Evolutionary conservation across 1,140 invertebrate genomes (phyloP).

Genomic region (Diachasmimorpha longicaudata): DNA sequence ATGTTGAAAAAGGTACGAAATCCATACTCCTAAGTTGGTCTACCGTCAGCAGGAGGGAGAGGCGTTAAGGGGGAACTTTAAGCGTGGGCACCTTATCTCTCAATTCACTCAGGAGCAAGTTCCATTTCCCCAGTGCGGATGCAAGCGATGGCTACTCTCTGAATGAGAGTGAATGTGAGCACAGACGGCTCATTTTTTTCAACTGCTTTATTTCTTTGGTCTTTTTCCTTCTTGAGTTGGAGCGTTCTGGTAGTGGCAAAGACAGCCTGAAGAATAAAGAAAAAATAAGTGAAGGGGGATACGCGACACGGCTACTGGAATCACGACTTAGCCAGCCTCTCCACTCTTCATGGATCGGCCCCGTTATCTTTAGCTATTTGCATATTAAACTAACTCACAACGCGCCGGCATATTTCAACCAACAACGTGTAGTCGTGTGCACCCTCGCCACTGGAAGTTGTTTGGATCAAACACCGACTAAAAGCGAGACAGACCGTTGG

Average conservation of each 20-base stretch:
- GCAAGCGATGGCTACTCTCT: neutral
- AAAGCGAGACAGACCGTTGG: neutral
- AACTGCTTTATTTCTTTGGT: slow-evolving; percentile 14
- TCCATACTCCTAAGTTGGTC: neutral
- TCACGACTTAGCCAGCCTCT: slow-evolving; percentile 59
- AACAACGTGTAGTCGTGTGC: slow-evolving; percentile 22
- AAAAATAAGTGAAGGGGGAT: neutral
- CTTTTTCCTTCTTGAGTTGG: slow-evolving; percentile 10
- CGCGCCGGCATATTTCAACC: slow-evolving; percentile 58
- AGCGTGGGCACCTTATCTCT: slow-evolving; percentile 56
- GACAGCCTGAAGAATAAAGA: neutral
- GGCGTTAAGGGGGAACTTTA: slow-evolving; percentile 27
- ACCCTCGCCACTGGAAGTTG: slow-evolving; percentile 1
- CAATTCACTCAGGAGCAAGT: slow-evolving; percentile 44
- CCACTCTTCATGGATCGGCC: slow-evolving; percentile 55
- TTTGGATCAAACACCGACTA: neutral
- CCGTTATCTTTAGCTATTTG: slow-evolving; percentile 60
- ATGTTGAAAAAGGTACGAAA: slow-evolving; percentile 2
- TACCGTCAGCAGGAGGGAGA: neutral
- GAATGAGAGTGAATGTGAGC: slow-evolving; percentile 11
- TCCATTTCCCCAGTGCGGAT: neutral
- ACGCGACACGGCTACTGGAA: slow-evolving; percentile 59
- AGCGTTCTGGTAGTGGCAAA: neutral
- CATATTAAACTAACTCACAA: slow-evolving; percentile 64
- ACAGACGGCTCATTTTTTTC: slow-evolving; percentile 8